Conservation (phyloP, 2,113 vertebrate genomes). For the Sialia sialis region DNA sequence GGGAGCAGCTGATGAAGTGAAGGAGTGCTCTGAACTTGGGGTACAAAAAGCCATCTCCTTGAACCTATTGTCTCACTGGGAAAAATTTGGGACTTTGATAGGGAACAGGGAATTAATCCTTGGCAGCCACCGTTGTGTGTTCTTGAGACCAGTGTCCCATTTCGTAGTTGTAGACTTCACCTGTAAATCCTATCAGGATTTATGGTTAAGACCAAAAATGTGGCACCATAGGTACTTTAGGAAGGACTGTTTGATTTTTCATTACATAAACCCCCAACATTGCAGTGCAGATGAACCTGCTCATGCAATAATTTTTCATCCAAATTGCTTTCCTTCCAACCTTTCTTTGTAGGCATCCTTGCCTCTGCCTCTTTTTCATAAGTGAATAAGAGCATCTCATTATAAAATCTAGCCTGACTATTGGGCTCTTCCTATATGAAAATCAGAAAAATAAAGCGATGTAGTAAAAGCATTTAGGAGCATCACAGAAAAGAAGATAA, state of each 20-base stretch:
- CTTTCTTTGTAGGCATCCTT: background rate
- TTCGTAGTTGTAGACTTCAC: background rate
- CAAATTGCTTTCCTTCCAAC: background rate
- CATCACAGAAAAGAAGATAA: background rate
- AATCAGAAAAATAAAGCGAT: background rate
- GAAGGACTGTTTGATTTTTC: background rate
- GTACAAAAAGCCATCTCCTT: background rate
- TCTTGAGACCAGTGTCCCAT: background rate
- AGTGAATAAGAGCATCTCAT: background rate
- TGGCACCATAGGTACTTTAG: background rate
- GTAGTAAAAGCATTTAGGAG: background rate
- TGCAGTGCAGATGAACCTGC: background rate
- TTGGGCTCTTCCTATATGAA: background rate
- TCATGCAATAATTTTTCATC: background rate
- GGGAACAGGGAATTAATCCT: background rate
- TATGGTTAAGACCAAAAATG: background rate
- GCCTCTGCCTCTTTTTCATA: background rate
- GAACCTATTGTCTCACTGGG: fast-evolving
- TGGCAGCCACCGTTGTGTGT: fast-evolving
- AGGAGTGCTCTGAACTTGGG: background rate
- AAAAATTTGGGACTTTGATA: no score
- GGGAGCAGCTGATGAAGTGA: background rate
- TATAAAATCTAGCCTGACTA: background rate
- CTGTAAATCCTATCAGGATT: background rate
- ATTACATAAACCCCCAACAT: background rate